Evolutionary conservation across 2,888 invertebrate genomes (phyloP).

Genomic region (Caenorhabditis virilis): DNA sequence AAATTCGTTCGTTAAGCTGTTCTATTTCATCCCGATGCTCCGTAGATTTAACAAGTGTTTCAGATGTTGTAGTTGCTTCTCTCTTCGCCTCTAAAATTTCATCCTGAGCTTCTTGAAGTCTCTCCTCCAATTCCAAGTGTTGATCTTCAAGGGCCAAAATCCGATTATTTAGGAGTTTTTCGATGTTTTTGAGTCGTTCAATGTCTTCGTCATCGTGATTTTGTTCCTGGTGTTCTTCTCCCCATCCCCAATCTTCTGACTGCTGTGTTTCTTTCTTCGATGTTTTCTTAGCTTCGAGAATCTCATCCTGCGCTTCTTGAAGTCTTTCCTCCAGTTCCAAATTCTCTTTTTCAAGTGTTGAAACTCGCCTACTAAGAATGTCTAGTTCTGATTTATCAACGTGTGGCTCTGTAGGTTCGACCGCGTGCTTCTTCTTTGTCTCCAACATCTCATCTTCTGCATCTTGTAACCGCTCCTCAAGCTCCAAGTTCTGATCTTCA

Average conservation of each 20-base stretch:
- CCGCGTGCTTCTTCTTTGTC: constrained; percentile 4
- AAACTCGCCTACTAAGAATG: not conserved
- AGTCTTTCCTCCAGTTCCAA: constrained; percentile 4
- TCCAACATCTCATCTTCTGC: constrained; percentile 28
- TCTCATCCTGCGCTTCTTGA: constrained; percentile 3
- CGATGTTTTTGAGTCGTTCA: constrained; percentile 11
- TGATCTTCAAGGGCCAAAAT: constrained; percentile 13
- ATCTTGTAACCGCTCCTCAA: constrained; percentile 36
- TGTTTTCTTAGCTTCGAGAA: not conserved
- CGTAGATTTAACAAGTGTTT: too few relatives aligned
- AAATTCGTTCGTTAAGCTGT: too few relatives aligned
- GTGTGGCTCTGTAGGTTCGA: too few relatives aligned
- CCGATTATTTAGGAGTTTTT: constrained; percentile 13
- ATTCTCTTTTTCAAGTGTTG: not conserved
- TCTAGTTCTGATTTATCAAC: not conserved
- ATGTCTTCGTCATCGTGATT: constrained; percentile 5
- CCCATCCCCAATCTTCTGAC: constrained; percentile 5
- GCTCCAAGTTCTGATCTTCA: constrained; percentile 39
- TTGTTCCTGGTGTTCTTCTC: not conserved
- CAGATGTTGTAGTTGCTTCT: too few relatives aligned
- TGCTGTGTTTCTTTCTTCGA: too few relatives aligned
- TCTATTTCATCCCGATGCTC: too few relatives aligned
- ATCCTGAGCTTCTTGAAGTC: constrained; percentile 11
- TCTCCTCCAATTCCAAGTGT: constrained; percentile 12
- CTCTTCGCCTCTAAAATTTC: constrained; percentile 6